These are phyloP conservation scores for Rhinatrema bivittatum DNA, from an alignment of 2,797 vertebrate species.

Conservation along the genomic window DNA sequence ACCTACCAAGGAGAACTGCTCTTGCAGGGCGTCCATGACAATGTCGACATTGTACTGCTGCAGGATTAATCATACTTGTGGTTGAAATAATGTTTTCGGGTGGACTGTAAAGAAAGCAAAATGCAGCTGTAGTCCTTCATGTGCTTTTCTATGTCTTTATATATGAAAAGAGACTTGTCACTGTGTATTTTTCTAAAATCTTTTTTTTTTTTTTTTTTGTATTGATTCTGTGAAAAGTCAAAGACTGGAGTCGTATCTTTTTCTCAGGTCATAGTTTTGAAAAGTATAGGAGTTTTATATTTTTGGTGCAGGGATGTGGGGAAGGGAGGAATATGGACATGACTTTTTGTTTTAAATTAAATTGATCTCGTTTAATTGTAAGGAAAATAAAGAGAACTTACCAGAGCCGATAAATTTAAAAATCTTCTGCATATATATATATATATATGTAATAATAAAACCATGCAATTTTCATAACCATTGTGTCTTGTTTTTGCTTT, in stretches of 20 bases:
- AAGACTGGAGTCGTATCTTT: no score
- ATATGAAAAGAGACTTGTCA: constrained; percentile 27
- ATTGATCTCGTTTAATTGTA: constrained; percentile 25
- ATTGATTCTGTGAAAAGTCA: constrained; percentile 35
- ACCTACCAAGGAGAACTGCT: constrained; percentile 78
- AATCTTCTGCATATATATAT: constrained; percentile 24
- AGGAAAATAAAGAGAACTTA: constrained; percentile 1
- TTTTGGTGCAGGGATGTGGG: no score
- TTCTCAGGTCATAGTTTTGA: no score
- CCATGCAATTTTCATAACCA: constrained; percentile 6
- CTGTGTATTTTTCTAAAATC: constrained; percentile 33
- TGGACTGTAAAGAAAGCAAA: constrained; percentile 27
- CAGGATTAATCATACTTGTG: constrained; percentile 59
- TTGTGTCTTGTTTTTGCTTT: constrained; percentile 2
- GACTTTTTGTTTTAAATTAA: no score
- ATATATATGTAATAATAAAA: constrained; percentile 47
- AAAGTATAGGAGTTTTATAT: no score
- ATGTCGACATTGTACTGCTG: constrained; percentile 79
- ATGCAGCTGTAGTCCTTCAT: constrained; percentile 22
- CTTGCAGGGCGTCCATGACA: constrained; percentile 89
- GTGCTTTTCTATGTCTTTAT: constrained; percentile 53
- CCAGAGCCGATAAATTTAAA: constrained; percentile 34
- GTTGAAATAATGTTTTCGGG: no score
- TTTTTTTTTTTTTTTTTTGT: constrained; percentile 41
- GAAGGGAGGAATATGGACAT: no score